Conservation (phyloP, 2,888 invertebrate species). For the Caenorhabditis sp. region DNA sequence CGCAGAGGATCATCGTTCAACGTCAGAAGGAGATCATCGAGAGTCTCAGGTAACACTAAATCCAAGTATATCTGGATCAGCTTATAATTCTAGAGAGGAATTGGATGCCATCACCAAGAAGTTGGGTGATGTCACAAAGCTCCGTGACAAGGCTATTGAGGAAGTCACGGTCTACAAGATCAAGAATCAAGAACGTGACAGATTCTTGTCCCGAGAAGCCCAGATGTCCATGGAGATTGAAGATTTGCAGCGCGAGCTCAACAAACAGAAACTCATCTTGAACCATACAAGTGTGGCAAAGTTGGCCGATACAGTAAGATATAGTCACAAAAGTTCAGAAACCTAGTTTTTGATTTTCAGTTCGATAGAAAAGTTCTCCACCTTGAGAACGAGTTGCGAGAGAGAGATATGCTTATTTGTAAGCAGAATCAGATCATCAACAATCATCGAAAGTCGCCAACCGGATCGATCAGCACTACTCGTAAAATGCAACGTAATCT, state of each 20-base stretch:
- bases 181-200: constrained; percentile 63
- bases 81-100: constrained; percentile 60
- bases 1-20: constrained; percentile 51
- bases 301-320: constrained; percentile 68
- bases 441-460: constrained; percentile 67
- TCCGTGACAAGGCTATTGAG: constrained; percentile 59
- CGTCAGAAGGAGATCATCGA: constrained; percentile 72
- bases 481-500: constrained; percentile 56
- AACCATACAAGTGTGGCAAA: constrained; percentile 68
- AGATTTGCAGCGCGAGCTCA: constrained; percentile 69
- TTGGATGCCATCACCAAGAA: constrained; percentile 58
- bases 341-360: constrained; percentile 48
- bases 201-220: constrained; percentile 68
- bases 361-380: constrained; percentile 70
- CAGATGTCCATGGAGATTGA: constrained; percentile 72
- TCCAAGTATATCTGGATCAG: neutral
- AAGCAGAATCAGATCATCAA: constrained; percentile 75
- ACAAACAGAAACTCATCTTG: constrained; percentile 69
- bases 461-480: constrained; percentile 47
- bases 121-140: constrained; percentile 43
- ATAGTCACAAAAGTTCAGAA: too few relatives aligned
- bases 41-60: constrained; percentile 50
- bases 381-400: constrained; percentile 74
- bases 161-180: constrained; percentile 58
- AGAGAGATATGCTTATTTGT: constrained; percentile 74